These are phyloP conservation scores for Timema cristinae DNA, from an alignment of 2,888 invertebrate species.

Conservation along the genomic window DNA sequence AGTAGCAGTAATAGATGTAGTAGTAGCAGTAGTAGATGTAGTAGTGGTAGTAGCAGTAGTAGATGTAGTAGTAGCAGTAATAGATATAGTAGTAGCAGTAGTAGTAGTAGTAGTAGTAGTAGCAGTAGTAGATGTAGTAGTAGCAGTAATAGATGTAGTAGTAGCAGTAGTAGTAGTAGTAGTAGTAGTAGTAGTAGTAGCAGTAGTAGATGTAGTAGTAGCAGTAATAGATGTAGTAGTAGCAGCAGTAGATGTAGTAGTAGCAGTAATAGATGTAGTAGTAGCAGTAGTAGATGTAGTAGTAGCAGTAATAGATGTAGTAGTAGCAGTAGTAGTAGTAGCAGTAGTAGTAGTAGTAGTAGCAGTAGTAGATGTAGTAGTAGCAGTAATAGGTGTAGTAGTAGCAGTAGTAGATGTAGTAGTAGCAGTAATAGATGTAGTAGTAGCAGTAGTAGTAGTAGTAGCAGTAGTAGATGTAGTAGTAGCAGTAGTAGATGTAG, in stretches of 20 bases:
- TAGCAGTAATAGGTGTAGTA: no score
- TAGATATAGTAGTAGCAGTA: no score
- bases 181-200: no score
- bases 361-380: no score
- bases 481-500: not conserved
- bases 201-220: not conserved
- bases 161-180: no score
- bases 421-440: no score
- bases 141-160: no score
- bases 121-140: no score
- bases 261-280: not conserved
- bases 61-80: no score
- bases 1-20: not conserved
- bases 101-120: no score
- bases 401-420: no score
- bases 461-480: not conserved
- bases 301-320: not conserved
- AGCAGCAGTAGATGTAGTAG: not conserved
- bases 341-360: not conserved
- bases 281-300: not conserved
- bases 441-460: not conserved
- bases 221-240: not conserved
- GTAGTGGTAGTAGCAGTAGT: no score
- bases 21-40: not conserved
- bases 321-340: not conserved